A percentile compares a stretch with the other conserved stretches of the same genome.
phyloP scores from a whole-genome alignment of 2,113 vertebrate species.

The Labeo rohita region DNA sequence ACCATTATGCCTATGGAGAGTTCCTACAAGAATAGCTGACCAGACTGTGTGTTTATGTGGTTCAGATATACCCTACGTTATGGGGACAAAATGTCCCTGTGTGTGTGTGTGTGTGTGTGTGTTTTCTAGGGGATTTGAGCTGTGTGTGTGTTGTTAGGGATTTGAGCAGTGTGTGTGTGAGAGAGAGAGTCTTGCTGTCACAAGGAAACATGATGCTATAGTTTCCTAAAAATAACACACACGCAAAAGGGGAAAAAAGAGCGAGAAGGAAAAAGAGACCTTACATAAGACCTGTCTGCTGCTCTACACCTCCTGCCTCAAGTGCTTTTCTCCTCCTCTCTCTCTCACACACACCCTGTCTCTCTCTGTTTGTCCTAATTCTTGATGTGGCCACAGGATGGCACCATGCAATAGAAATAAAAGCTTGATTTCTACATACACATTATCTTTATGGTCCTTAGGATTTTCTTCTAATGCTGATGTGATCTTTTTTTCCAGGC shows the following conservation, averaged over 20 bases:
- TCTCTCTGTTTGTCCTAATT: constrained; percentile 35
- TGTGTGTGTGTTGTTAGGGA: background rate
- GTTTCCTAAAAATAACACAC: constrained; percentile 68
- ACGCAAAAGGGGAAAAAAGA: constrained; percentile 33
- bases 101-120: background rate
- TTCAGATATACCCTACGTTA: too few relatives aligned
- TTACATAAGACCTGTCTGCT: constrained; percentile 75
- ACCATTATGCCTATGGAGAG: too few relatives aligned
- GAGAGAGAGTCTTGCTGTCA: background rate
- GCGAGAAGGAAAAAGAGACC: constrained; percentile 39
- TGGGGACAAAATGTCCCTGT: too few relatives aligned
- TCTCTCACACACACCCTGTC: background rate
- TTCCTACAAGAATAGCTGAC: too few relatives aligned
- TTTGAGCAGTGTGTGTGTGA: background rate
- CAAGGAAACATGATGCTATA: constrained; percentile 66
- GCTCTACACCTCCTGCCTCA: constrained; percentile 73
- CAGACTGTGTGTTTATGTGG: too few relatives aligned
- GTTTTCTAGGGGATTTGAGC: too few relatives aligned
- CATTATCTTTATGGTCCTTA: background rate
- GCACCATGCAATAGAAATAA: constrained; percentile 41
- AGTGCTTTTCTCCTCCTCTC: constrained; percentile 44
- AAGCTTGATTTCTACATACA: background rate
- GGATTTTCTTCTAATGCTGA: background rate
- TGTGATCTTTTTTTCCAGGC: constrained; percentile 82
- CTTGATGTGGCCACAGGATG: constrained; percentile 69